Evolutionary conservation across 2,888 invertebrate species (phyloP).

Genomic region (Clostera curtula): DNA sequence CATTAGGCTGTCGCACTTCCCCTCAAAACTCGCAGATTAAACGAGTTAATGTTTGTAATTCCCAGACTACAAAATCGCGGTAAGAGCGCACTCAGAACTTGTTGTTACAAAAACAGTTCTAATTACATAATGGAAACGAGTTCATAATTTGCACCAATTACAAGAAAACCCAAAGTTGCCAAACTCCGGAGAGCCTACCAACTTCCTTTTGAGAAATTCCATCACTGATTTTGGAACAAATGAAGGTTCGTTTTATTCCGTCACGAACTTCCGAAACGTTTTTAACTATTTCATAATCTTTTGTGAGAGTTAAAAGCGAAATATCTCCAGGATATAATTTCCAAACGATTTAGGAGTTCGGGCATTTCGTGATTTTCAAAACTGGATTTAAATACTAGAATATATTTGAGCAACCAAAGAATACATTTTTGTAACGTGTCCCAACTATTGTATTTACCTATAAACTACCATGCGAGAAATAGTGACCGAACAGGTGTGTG

Average conservation of each 20-base stretch:
- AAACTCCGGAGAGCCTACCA: slow-evolving; percentile 6
- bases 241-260: slow-evolving; percentile 10
- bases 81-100: no score
- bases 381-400: no score
- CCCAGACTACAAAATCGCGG: no score
- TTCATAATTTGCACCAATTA: slow-evolving; percentile 19
- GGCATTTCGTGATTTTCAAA: no score
- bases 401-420: no score
- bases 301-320: slow-evolving; percentile 14
- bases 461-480: no score
- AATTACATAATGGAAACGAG: slow-evolving; percentile 15
- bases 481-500: no score
- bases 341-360: not conserved
- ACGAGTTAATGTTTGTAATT: no score
- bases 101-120: slow-evolving; percentile 4
- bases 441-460: no score
- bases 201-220: slow-evolving; percentile 14
- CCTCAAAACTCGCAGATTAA: no score
- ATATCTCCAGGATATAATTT: slow-evolving; percentile 3
- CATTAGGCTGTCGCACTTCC: no score
- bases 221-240: slow-evolving; percentile 10
- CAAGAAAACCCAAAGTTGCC: slow-evolving; percentile 14
- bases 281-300: slow-evolving; percentile 19
- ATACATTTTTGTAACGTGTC: no score
- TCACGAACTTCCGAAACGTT: slow-evolving; percentile 12